phyloP scores from a whole-genome alignment of 1,140 invertebrate genomes.

The Pachypeltis micranthus region DNA sequence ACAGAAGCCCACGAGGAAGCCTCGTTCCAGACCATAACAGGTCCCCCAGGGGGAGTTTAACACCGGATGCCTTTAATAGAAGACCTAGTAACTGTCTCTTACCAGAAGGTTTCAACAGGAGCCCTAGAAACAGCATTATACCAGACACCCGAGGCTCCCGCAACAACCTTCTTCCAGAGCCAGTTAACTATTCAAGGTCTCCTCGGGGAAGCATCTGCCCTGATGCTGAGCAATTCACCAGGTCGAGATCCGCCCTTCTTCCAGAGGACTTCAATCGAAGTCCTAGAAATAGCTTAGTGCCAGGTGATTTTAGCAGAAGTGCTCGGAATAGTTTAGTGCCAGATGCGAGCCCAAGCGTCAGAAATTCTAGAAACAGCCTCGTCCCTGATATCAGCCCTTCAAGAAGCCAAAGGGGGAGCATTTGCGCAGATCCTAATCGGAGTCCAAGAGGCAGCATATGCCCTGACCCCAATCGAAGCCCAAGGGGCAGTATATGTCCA shows the following conservation, averaged over 20 bases:
- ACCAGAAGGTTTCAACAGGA: conserved; percentile 33
- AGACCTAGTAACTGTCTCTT: conserved; percentile 50
- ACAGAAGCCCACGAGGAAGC: conserved; percentile 30
- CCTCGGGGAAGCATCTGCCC: conserved; percentile 32
- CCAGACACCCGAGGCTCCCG: conserved; percentile 45
- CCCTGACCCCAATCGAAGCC: conserved; percentile 28
- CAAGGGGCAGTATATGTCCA: conserved; percentile 37
- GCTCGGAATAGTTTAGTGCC: conserved; percentile 40
- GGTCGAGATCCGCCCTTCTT: conserved; percentile 44
- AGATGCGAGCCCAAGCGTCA: conserved; percentile 36
- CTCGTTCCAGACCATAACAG: conserved; percentile 43
- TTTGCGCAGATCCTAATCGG: conserved; percentile 31
- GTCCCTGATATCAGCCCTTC: conserved; percentile 31
- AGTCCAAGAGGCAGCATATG: conserved; percentile 28
- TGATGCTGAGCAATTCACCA: conserved; percentile 10
- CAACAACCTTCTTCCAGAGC: conserved; percentile 48
- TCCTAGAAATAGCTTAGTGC: conserved; percentile 48
- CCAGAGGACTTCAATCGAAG: conserved; percentile 39
- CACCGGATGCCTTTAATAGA: conserved; percentile 34
- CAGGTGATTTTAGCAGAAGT: conserved; percentile 31
- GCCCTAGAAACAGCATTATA: conserved; percentile 38
- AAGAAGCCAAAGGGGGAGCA: conserved; percentile 47
- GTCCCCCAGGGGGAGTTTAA: conserved; percentile 46
- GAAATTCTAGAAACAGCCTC: conserved; percentile 42
- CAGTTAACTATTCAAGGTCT: conserved; percentile 35